These are phyloP conservation scores for Pseudochaenichthys georgianus DNA, from an alignment of 2,797 vertebrate genomes.

Conservation along the genomic window DNA sequence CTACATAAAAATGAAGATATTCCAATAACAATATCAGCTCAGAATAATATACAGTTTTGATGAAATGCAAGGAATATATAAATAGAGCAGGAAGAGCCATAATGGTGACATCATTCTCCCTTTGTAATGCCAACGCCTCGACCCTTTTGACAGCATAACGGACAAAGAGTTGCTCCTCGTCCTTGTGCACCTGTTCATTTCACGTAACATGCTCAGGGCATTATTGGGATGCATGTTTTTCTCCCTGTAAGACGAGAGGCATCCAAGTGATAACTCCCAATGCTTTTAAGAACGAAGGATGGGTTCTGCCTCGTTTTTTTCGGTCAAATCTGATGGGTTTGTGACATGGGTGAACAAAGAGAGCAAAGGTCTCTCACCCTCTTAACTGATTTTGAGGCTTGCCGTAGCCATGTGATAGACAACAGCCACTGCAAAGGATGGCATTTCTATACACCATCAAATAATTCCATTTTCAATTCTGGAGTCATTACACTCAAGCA, in stretches of 20 bases:
- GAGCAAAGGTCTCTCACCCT: conserved; percentile 40
- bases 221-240: conserved; percentile 32
- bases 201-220: conserved; percentile 15
- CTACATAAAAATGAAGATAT: conserved; percentile 14
- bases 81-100: background rate
- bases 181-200: conserved; percentile 14
- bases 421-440: conserved; percentile 3
- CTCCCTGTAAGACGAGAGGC: conserved; percentile 34
- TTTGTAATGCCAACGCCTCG: conserved; percentile 11
- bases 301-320: conserved; percentile 19
- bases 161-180: conserved; percentile 24
- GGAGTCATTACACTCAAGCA: background rate
- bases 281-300: conserved; percentile 45
- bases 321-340: conserved; percentile 33
- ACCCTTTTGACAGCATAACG: conserved; percentile 15
- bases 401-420: conserved; percentile 6
- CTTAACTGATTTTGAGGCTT: conserved; percentile 36
- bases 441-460: conserved; percentile 7
- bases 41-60: conserved; percentile 15
- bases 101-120: background rate
- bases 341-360: conserved; percentile 21
- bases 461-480: background rate
- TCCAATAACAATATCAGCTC: conserved; percentile 22
- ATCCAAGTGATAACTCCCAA: conserved; percentile 33
- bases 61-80: conserved; percentile 9